Evolutionary conservation across 2,888 invertebrate genomes (phyloP).

Genomic region (Brassicogethes aeneus): DNA sequence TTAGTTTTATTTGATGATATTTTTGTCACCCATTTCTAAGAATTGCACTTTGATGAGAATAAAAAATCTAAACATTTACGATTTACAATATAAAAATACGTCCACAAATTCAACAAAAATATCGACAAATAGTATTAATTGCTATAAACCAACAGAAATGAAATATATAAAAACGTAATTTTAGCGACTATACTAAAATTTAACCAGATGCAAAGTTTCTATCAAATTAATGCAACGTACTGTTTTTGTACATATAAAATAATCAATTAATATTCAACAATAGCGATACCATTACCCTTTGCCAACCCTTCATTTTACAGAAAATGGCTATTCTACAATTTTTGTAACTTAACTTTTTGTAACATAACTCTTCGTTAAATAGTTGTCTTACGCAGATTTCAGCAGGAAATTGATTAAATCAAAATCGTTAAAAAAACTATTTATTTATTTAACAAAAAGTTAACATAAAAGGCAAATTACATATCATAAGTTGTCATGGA

Average conservation of each 20-base stretch:
- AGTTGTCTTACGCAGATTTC: neutral
- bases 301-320: constrained; percentile 31
- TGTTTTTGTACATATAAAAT: constrained; percentile 27
- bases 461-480: constrained; percentile 27
- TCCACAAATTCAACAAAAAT: constrained; percentile 28
- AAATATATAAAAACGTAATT: neutral
- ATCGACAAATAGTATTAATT: constrained; percentile 29
- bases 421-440: constrained; percentile 11
- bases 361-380: constrained; percentile 31
- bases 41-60: constrained; percentile 29
- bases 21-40: constrained; percentile 19
- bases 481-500: constrained; percentile 11
- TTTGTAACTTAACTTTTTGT: constrained; percentile 19
- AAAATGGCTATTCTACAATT: constrained; percentile 25
- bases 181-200: constrained; percentile 21
- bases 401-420: neutral
- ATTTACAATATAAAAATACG: constrained; percentile 20
- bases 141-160: constrained; percentile 28
- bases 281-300: constrained; percentile 30
- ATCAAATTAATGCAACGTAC: constrained; percentile 33
- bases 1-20: too few species aligned
- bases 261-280: constrained; percentile 28
- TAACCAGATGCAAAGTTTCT: constrained; percentile 31
- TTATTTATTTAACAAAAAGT: constrained; percentile 32
- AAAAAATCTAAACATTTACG: constrained; percentile 22